phyloP scores from a whole-genome alignment of 2,113 vertebrate species.

The Podarcis muralis region DNA sequence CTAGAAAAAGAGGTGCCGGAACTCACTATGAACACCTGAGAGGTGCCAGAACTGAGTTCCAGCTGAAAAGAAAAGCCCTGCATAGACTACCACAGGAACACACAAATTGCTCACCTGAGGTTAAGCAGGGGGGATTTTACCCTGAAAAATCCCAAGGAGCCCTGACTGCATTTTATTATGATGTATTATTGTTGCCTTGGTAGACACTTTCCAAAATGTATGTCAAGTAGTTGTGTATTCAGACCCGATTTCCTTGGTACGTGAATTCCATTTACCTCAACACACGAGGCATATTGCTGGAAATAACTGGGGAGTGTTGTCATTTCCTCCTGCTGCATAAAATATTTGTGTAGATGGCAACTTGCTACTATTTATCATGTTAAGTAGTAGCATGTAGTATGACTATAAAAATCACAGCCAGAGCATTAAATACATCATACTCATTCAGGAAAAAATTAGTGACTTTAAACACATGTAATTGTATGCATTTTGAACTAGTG shows the following conservation, averaged over 20 bases:
- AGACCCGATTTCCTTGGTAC: background rate
- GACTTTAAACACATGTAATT: background rate
- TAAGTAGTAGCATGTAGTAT: background rate
- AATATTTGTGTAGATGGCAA: background rate
- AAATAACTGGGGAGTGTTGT: background rate
- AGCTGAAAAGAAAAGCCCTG: too few species aligned
- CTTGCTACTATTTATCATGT: background rate
- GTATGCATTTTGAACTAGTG: background rate
- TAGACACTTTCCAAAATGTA: background rate
- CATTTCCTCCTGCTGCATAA: background rate
- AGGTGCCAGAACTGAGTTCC: too few species aligned
- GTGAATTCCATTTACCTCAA: background rate
- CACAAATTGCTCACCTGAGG: background rate
- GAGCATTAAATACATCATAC: background rate
- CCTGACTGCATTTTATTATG: background rate
- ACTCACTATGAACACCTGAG: too few species aligned
- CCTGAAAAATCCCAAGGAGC: background rate
- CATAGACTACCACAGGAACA: background rate
- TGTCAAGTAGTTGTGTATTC: background rate
- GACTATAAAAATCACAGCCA: background rate
- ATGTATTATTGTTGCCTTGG: background rate
- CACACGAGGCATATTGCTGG: background rate
- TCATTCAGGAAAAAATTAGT: background rate
- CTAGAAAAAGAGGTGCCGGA: too few species aligned
- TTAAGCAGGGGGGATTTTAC: background rate